These are phyloP conservation scores for Argyra leucocephala DNA, from an alignment of 2,888 invertebrate species.

Conservation along the genomic window DNA sequence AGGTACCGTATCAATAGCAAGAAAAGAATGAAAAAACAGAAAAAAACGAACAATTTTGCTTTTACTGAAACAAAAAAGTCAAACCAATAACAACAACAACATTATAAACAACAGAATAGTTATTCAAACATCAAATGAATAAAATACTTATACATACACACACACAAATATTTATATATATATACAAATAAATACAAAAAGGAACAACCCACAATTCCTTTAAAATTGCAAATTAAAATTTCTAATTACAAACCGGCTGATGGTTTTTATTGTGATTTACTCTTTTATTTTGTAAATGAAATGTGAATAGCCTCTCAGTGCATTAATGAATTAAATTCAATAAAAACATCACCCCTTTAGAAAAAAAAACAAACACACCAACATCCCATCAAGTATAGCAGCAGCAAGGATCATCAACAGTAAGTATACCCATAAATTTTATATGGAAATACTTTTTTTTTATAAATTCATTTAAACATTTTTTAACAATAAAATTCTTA, in stretches of 20 bases:
- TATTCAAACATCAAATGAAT: background rate
- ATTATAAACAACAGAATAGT: background rate
- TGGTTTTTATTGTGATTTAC: slow-evolving; percentile 17
- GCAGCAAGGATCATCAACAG: background rate
- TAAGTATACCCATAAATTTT: background rate
- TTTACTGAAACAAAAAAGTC: background rate
- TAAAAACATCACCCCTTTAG: slow-evolving; percentile 9
- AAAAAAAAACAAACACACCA: background rate
- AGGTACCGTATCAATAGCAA: background rate
- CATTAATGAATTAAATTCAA: slow-evolving; percentile 25
- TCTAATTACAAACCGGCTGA: slow-evolving; percentile 22
- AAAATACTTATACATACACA: background rate
- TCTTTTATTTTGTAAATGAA: background rate
- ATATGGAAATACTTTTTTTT: background rate
- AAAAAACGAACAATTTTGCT: too few species aligned
- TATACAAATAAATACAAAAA: background rate
- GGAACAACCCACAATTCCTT: slow-evolving; percentile 14
- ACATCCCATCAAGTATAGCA: background rate
- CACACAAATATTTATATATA: background rate
- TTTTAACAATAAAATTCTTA: slow-evolving; percentile 1
- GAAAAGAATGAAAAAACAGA: background rate
- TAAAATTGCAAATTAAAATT: slow-evolving; percentile 24
- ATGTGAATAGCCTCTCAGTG: slow-evolving; percentile 15
- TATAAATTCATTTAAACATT: slow-evolving; percentile 3
- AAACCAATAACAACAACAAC: background rate